phyloP scores from a whole-genome alignment of 2,797 vertebrate genomes.

The Fundulus diaphanus region DNA sequence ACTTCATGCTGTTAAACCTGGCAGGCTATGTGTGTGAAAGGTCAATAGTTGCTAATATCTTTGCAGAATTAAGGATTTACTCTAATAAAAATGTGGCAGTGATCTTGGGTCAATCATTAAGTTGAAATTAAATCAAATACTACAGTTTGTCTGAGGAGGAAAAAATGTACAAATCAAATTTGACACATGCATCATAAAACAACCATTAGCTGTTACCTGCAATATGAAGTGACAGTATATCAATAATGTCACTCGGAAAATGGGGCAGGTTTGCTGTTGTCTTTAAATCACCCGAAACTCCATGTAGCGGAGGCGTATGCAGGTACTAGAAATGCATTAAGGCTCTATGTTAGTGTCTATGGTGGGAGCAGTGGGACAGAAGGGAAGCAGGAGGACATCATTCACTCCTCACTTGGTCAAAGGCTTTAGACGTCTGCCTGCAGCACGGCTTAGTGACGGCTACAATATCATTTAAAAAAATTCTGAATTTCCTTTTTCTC shows the following conservation, averaged over 20 bases:
- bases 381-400: conserved; percentile 63
- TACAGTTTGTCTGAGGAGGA: neutral
- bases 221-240: conserved; percentile 86
- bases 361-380: conserved; percentile 68
- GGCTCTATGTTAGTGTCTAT: conserved; percentile 75
- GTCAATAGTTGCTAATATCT: conserved; percentile 42
- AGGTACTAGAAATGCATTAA: conserved; percentile 83
- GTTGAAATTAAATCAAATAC: conserved; percentile 53
- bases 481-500: neutral
- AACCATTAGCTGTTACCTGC: conserved; percentile 85
- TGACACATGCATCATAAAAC: conserved; percentile 86
- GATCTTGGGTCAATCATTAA: conserved; percentile 54
- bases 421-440: conserved; percentile 29
- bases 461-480: conserved; percentile 16
- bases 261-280: conserved; percentile 88
- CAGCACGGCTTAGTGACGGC: conserved; percentile 9
- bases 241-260: conserved; percentile 85
- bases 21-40: conserved; percentile 42
- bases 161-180: conserved; percentile 69
- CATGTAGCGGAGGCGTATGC: conserved; percentile 73
- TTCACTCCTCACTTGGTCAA: conserved; percentile 62
- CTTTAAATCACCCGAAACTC: conserved; percentile 84
- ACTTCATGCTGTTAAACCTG: conserved; percentile 19
- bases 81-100: conserved; percentile 48
- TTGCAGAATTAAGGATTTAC: conserved; percentile 30